These are phyloP conservation scores for Coturnix japonica DNA, from an alignment of 2,113 vertebrate genomes.

Conservation along the genomic window DNA sequence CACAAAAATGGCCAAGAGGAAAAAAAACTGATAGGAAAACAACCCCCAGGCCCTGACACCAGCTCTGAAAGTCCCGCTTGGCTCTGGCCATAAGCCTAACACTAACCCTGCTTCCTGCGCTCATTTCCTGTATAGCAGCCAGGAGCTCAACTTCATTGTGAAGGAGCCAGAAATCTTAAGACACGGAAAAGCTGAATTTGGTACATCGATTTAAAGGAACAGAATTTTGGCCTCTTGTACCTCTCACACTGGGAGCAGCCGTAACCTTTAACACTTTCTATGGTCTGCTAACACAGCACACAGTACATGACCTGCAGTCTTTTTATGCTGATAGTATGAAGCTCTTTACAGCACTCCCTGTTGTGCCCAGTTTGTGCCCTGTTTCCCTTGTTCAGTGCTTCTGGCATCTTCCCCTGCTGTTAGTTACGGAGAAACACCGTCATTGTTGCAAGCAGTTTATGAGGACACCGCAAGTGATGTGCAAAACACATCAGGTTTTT, in stretches of 20 bases:
- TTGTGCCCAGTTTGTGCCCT: not conserved
- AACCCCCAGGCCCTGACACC: too few species aligned
- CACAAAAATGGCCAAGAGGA: rapidly evolving
- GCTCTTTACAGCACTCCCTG: rapidly evolving
- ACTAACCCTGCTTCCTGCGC: not conserved
- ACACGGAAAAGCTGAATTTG: not conserved
- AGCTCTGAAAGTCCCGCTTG: not conserved
- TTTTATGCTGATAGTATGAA: rapidly evolving
- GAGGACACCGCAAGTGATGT: rapidly evolving
- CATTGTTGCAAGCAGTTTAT: rapidly evolving
- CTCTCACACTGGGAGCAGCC: not conserved
- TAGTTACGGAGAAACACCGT: not conserved
- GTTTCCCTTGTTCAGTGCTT: not conserved
- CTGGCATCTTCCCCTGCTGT: not conserved
- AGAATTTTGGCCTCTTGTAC: not conserved
- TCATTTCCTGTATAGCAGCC: not conserved
- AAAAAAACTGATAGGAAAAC: not conserved
- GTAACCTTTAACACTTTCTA: not conserved
- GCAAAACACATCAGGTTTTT: not conserved
- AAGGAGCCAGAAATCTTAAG: not conserved
- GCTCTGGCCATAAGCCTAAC: rapidly evolving
- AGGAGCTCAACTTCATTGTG: not conserved
- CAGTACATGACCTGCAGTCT: rapidly evolving
- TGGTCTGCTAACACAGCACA: rapidly evolving
- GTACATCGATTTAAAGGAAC: rapidly evolving